Percentiles rank a stretch among this genome's conserved stretches.
Conservation (phyloP, 2,888 invertebrate species). For the Rhagium mordax region DNA sequence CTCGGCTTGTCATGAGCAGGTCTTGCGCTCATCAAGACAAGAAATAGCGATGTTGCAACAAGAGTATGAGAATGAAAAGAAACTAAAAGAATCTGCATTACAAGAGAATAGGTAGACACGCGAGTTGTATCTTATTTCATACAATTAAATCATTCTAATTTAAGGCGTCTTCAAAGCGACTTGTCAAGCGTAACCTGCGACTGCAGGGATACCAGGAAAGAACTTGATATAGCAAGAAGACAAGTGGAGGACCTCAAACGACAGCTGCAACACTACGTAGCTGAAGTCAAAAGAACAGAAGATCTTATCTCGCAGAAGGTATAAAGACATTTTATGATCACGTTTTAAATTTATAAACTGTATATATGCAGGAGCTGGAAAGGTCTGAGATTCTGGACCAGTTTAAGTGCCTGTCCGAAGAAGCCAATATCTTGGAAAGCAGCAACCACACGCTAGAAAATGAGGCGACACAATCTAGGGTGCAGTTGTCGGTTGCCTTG, state of each 20-base stretch:
- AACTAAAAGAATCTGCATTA: constrained; percentile 74
- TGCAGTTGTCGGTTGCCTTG: constrained; percentile 72
- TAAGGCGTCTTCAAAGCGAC: constrained; percentile 81
- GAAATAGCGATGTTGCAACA: constrained; percentile 75
- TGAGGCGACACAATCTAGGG: constrained; percentile 81
- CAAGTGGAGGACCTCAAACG: constrained; percentile 83
- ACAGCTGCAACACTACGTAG: constrained; percentile 86
- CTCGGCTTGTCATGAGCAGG: constrained; percentile 71
- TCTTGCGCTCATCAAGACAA: constrained; percentile 71
- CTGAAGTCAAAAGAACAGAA: constrained; percentile 85
- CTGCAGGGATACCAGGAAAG: constrained; percentile 76
- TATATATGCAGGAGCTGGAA: constrained; percentile 78
- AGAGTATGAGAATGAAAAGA: constrained; percentile 74
- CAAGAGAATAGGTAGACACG: constrained; percentile 74
- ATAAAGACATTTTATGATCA: background rate
- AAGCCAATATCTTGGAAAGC: constrained; percentile 83
- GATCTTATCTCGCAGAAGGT: constrained; percentile 82
- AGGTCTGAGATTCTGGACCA: constrained; percentile 86
- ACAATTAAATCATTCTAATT: background rate
- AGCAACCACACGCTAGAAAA: constrained; percentile 86
- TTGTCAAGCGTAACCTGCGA: constrained; percentile 77
- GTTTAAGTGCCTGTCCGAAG: constrained; percentile 83
- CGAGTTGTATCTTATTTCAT: background rate
- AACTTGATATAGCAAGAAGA: constrained; percentile 78
- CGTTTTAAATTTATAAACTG: background rate